phyloP scores from a whole-genome alignment of 2,888 invertebrate species.

The Tuberolachnus salignus region DNA sequence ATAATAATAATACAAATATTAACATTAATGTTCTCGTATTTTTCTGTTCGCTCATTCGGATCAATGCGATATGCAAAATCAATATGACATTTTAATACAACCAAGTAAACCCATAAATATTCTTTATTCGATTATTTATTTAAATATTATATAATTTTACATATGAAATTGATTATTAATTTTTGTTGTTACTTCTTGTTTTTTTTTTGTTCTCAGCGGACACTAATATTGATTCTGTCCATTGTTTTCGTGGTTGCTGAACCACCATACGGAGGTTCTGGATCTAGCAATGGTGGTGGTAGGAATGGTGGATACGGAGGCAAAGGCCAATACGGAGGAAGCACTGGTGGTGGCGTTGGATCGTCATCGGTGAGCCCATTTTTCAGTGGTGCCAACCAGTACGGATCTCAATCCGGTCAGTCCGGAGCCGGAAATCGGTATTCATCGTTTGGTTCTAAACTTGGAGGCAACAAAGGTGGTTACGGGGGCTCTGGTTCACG shows the following conservation, averaged over 20 bases:
- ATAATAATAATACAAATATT: neutral
- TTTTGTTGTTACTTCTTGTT: too few relatives aligned
- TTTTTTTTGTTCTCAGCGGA: too few relatives aligned
- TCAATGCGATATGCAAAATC: too few relatives aligned
- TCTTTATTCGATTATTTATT: too few relatives aligned
- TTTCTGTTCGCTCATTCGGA: too few relatives aligned
- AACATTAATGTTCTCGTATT: too few relatives aligned
- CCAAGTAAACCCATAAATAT: too few relatives aligned
- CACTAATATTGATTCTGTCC: conserved; percentile 35
- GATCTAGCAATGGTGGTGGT: conserved; percentile 1
- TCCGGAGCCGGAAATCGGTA: conserved; percentile 57
- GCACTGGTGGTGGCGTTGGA: conserved; percentile 32
- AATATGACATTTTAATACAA: too few relatives aligned
- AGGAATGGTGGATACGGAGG: conserved; percentile 48
- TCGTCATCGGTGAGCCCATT: conserved; percentile 41
- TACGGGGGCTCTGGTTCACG: conserved; percentile 58
- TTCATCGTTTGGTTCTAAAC: conserved; percentile 54
- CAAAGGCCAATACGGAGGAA: conserved; percentile 46
- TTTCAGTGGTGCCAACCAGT: conserved; percentile 53
- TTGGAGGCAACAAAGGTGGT: conserved; percentile 61
- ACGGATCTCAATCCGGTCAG: conserved; percentile 51
- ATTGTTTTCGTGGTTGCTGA: conserved; percentile 38
- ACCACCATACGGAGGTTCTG: conserved; percentile 25
- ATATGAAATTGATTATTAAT: too few relatives aligned
- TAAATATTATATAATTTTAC: too few relatives aligned